Evolutionary conservation across 2,888 invertebrate genomes (phyloP).

Genomic region (Vannuccia rotundouncinata): DNA sequence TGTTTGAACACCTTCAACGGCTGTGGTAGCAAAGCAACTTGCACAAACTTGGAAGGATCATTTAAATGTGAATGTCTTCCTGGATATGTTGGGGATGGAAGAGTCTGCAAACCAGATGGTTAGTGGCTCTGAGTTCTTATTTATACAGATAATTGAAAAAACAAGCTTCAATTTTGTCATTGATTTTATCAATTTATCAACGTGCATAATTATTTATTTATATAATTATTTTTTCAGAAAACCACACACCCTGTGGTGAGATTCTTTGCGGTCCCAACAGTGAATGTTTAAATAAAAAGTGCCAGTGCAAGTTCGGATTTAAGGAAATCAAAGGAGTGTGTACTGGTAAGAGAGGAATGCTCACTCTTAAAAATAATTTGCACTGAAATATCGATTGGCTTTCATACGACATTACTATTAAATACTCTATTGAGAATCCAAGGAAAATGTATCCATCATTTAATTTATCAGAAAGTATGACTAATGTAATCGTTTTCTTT

Average conservation of each 20-base stretch:
- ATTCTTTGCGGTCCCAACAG: background rate
- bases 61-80: slow-evolving; percentile 35
- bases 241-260: background rate
- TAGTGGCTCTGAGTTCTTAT: background rate
- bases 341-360: background rate
- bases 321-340: background rate
- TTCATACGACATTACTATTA: too few relatives aligned
- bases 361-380: too few relatives aligned
- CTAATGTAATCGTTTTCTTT: background rate
- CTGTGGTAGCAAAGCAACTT: slow-evolving; percentile 33
- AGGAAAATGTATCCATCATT: too few relatives aligned
- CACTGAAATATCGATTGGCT: too few relatives aligned
- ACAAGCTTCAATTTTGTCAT: background rate
- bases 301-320: slow-evolving; percentile 25
- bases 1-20: slow-evolving; percentile 31
- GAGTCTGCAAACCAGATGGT: background rate
- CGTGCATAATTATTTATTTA: slow-evolving; percentile 1
- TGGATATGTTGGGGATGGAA: slow-evolving; percentile 33
- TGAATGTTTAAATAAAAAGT: background rate
- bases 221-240: background rate
- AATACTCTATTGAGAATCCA: too few relatives aligned
- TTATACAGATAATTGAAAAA: background rate
- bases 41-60: slow-evolving; percentile 33
- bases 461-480: too few relatives aligned
- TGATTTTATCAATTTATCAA: too few relatives aligned